Base-by-base conservation (phyloP, 2,888 invertebrate genomes). In the Charanyca ferruginea region DNA sequence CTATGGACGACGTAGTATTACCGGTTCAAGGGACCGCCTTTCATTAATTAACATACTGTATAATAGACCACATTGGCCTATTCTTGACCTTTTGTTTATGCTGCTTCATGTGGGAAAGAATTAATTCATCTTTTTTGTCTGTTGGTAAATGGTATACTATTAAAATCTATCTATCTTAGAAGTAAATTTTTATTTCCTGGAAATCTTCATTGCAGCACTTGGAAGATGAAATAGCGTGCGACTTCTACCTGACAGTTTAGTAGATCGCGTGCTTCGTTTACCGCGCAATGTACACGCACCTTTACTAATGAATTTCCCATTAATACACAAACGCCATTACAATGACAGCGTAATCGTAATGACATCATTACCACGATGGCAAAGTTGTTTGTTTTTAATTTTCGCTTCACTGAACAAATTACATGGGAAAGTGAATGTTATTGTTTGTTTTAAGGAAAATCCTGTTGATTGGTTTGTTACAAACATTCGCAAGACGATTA, bases 361-460 rank as follows among this genome's bases (percentile, higher is more conserved):
- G 59, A 60, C 74, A 58, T 66, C 47, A 66, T 57, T 25, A 52
- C 20, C 11, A 8, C 52, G 32, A 60, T 45, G 44, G 11, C 11
- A 55, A 44, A 7, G 16, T 38, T 45, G 38, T 65, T 22, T 53
- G 61, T 47, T 52, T 45, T n/a, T n/a, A 18, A 23, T 41, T 48
- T 70, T 32, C n/a, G 1, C 9, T 68, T 62, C 48, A 20, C 6
- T 3, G 59, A 59, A 59, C 58, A 23, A 54, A 61, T 48, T 23
- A 13, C 54, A 58, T 66, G 61, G 66, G 66, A 74, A 59, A 59
- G 66, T 28, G 49, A 8, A 42, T 57, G 61, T 58, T 25, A 55
- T 75, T 72, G 66, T 74, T 54, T 3, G 42, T 47, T 71, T 71
- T 66, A 44, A 59, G 77, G 66, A 71, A 74, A 59, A 76, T 76